Percentiles rank a stretch among this genome's conserved stretches.
These are phyloP conservation scores for Aromia moschata DNA, from an alignment of 2,888 invertebrate species.

Conservation along the genomic window DNA sequence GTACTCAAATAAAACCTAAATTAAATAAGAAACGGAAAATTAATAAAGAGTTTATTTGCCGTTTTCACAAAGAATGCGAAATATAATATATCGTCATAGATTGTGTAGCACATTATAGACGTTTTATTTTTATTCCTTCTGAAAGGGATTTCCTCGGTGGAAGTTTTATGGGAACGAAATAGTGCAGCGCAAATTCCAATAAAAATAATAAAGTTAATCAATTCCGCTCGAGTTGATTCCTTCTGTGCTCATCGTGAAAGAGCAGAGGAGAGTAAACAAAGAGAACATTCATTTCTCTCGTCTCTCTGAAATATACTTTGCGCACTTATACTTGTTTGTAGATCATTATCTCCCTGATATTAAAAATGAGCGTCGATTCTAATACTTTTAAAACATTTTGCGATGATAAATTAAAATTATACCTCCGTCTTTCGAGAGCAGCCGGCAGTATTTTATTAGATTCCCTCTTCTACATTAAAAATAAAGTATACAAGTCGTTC, in stretches of 20 bases:
- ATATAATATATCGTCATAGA: no score
- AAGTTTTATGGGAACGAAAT: conserved; percentile 27
- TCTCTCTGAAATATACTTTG: conserved; percentile 31
- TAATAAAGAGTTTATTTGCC: no score
- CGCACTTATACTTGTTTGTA: conserved; percentile 40
- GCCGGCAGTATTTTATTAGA: conserved; percentile 12
- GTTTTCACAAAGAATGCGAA: no score
- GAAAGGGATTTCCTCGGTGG: no score
- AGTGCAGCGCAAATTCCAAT: conserved; percentile 36
- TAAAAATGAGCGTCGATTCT: conserved; percentile 34
- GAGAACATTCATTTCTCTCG: conserved; percentile 38
- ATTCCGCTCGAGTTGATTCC: conserved; percentile 32
- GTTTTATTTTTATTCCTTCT: no score
- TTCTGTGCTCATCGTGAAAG: conserved; percentile 22
- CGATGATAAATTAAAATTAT: conserved; percentile 24
- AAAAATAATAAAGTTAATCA: conserved; percentile 42
- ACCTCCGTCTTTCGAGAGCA: conserved; percentile 10
- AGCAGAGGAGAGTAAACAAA: conserved; percentile 33
- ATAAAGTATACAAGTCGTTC: no score
- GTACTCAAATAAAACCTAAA: no score
- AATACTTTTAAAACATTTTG: conserved; percentile 21
- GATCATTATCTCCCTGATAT: conserved; percentile 39
- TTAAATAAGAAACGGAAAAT: no score
- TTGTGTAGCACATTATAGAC: no score
- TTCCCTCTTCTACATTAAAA: conserved; percentile 9